Base-by-base conservation (phyloP, 2,797 vertebrate genomes). In the Antennarius maculatus region DNA sequence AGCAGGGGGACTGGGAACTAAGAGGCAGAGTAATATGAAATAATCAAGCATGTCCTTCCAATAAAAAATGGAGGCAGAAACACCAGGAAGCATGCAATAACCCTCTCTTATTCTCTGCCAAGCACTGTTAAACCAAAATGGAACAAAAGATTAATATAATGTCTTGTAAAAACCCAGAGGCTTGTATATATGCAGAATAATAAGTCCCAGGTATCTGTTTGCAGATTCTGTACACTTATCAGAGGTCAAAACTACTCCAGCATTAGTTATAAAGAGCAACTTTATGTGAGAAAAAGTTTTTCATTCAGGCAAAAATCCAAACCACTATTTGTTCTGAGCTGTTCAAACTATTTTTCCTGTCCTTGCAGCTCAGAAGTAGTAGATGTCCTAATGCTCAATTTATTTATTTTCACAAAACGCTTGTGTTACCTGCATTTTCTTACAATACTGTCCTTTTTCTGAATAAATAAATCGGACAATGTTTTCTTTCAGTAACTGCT, bases 31-130 rank as follows among this genome's bases (percentile, higher is more conserved):
- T 59, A 57, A 66, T 77, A 46, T 43, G 53, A 64, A 66, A 74
- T 59, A 77, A 81, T 71, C 61, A 71, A 51, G 39, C 56, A 14
- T 69, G 68, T 52, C 60, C 47, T 59, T 68, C 55, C 43, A 77
- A 56, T 80, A 66, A 66, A 15, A 58, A 57, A 63, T 60, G 17
- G 37, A 39, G 66, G 54, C 39, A 27, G 53, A 64, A 48, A 39
- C 54, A 62, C 14, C 46, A 13, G 45, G 63, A 63, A 57, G n/a
- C 31, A 15, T 5, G 6, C 23, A 53, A 39, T 62, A 58, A 53
- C 16, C 17, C 27, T 27, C 29, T 13, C 48, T 55, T n/a, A 34
- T 53, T 27, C 41, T 23, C 13, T 34, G 31, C 28, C 45, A 46
- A 42, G 28, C 16, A 31, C 16, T 42, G 28, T 42, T n/a, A 3